phyloP scores from a whole-genome alignment of 2,888 invertebrate genomes.

The Coelopa pilipes region DNA sequence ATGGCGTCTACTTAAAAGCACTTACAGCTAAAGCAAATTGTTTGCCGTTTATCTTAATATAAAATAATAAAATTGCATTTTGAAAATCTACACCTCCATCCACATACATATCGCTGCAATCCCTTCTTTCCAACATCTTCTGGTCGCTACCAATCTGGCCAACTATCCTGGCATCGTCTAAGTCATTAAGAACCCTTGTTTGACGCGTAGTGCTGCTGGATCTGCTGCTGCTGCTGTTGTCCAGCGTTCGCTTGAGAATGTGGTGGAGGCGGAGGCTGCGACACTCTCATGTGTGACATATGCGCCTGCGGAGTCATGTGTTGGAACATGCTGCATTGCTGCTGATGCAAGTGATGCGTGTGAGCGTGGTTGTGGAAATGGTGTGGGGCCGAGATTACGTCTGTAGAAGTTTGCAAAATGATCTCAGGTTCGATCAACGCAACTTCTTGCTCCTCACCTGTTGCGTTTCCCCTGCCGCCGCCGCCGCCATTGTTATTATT shows the following conservation, averaged over 20 bases:
- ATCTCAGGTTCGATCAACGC: slow-evolving; percentile 61
- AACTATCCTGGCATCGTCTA: slow-evolving; percentile 17
- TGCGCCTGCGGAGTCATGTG: slow-evolving; percentile 63
- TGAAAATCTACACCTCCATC: slow-evolving; percentile 9
- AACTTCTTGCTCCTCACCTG: slow-evolving; percentile 56
- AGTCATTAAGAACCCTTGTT: slow-evolving; percentile 43
- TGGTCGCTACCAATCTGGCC: not conserved
- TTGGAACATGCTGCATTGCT: slow-evolving; percentile 62
- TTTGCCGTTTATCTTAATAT: slow-evolving; percentile 18
- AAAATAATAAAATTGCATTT: slow-evolving; percentile 33
- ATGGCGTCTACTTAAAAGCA: slow-evolving; percentile 33
- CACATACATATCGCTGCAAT: no score
- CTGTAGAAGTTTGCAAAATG: slow-evolving; percentile 59
- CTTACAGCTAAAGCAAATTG: slow-evolving; percentile 24
- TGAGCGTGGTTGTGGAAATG: slow-evolving; percentile 56
- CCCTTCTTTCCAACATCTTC: no score
- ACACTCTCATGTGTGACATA: slow-evolving; percentile 59
- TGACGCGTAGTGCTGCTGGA: slow-evolving; percentile 44
- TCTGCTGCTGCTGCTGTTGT: slow-evolving; percentile 47
- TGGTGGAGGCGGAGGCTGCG: slow-evolving; percentile 54
- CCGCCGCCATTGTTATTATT: not conserved
- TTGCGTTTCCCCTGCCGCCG: slow-evolving; percentile 40
- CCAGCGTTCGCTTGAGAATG: slow-evolving; percentile 37
- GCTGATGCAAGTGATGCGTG: slow-evolving; percentile 52
- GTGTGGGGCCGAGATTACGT: slow-evolving; percentile 57